Evolutionary conservation across 30 jellyfish, hydroid and myxozoan genomes (phyloP).

Genomic region (Clytia hemisphaerica): DNA sequence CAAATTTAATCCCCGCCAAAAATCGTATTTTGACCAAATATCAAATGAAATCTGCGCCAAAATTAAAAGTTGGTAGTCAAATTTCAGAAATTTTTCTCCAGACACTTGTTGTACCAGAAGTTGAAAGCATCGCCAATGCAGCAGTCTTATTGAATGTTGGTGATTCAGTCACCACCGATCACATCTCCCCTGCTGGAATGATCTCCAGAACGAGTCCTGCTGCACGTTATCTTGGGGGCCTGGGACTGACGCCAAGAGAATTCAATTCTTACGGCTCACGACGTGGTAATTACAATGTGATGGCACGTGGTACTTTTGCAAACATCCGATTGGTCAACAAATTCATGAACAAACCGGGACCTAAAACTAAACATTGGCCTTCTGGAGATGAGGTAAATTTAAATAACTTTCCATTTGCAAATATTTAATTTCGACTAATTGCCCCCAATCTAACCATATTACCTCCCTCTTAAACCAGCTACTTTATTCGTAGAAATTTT

Average conservation of each 20-base stretch:
- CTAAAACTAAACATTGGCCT: constrained; percentile 90
- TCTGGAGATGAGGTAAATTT: constrained; percentile 81
- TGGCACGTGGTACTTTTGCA: constrained; percentile 95
- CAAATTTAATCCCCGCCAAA: no score
- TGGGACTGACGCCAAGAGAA: constrained; percentile 61
- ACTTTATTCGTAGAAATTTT: no score
- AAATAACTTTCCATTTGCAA: background rate
- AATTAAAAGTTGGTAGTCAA: no score
- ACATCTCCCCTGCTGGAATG: constrained; percentile 99
- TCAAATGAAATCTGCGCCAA: no score
- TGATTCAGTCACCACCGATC: constrained; percentile 94
- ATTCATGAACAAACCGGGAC: constrained; percentile 75
- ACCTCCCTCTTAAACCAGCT: no score
- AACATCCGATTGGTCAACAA: constrained; percentile 84
- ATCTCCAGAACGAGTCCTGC: constrained; percentile 90
- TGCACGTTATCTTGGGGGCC: constrained; percentile 72
- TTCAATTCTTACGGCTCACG: constrained; percentile 92
- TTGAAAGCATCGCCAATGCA: constrained; percentile 60
- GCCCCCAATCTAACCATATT: no score
- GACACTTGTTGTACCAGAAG: constrained; percentile 61
- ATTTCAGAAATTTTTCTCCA: constrained; percentile 2
- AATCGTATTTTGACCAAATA: no score
- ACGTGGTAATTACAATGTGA: constrained; percentile 79
- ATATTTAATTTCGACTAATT: no score
- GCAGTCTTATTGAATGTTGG: constrained; percentile 72